Evolutionary conservation across 1,140 invertebrate species (phyloP).

Genomic region (Drosophila kepulauana): DNA sequence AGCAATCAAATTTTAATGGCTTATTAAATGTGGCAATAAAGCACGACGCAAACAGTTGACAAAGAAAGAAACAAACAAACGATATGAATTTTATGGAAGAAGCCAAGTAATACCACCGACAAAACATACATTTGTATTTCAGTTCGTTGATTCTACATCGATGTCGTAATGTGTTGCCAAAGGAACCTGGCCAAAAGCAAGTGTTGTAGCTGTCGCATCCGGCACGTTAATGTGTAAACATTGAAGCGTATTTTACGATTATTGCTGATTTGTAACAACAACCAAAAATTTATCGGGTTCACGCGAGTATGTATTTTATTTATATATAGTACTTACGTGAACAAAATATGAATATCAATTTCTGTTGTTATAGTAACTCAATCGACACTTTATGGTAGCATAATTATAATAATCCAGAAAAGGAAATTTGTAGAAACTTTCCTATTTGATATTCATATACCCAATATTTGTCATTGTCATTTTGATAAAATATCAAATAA

Average conservation of each 20-base stretch:
- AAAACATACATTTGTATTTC: background rate
- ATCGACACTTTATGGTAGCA: too few relatives aligned
- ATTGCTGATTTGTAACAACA: conserved; percentile 51
- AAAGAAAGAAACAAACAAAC: conserved; percentile 39
- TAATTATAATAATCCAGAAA: too few relatives aligned
- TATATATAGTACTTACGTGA: conserved; percentile 2
- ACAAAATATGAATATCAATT: background rate
- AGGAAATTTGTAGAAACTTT: too few relatives aligned
- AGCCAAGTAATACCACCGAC: too few relatives aligned
- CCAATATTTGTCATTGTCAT: too few relatives aligned
- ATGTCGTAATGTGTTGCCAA: background rate
- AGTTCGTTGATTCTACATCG: background rate
- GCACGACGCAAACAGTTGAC: conserved; percentile 33
- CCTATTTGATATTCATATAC: too few relatives aligned
- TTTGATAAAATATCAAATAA: too few relatives aligned
- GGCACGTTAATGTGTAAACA: conserved; percentile 55
- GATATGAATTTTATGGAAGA: conserved; percentile 40
- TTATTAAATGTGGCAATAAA: conserved; percentile 80
- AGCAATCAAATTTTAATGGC: conserved; percentile 77
- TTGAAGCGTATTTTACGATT: conserved; percentile 58
- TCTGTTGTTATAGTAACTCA: too few relatives aligned
- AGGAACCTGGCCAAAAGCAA: conserved; percentile 22
- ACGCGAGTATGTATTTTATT: conserved; percentile 20
- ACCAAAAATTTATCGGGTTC: conserved; percentile 45
- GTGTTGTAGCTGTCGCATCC: conserved; percentile 32